phyloP scores from a whole-genome alignment of 2,113 vertebrate species.

The Haemorhous mexicanus region DNA sequence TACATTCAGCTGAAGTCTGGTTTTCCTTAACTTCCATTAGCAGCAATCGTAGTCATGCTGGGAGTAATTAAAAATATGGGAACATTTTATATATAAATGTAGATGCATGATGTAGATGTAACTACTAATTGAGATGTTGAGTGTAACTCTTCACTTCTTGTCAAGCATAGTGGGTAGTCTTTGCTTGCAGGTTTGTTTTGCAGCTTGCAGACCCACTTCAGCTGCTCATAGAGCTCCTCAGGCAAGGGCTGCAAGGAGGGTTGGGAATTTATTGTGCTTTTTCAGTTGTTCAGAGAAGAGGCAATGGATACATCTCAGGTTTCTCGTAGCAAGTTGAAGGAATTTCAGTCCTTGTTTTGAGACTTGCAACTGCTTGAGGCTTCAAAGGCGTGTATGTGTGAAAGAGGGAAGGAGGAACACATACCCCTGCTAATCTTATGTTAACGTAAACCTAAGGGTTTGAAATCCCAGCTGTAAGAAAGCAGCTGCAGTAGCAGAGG shows the following conservation, averaged over 20 bases:
- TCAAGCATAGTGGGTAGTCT: background rate
- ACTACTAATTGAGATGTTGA: background rate
- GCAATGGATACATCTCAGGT: constrained; percentile 9
- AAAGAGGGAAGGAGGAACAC: background rate
- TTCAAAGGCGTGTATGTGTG: background rate
- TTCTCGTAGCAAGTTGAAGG: constrained; percentile 19
- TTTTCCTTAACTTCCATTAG: background rate
- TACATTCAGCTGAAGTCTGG: background rate
- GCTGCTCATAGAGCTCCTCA: background rate
- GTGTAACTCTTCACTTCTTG: background rate
- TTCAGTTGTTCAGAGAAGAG: background rate
- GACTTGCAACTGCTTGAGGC: background rate
- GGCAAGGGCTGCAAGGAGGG: background rate
- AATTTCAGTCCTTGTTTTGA: constrained; percentile 26
- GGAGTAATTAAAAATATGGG: background rate
- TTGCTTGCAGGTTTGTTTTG: background rate
- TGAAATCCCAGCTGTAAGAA: background rate
- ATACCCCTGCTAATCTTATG: background rate
- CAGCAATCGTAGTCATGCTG: background rate
- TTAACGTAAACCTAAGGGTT: background rate
- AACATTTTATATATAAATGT: background rate
- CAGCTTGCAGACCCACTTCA: background rate
- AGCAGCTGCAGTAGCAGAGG: background rate
- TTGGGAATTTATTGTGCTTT: constrained; percentile 7
- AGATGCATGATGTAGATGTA: background rate